Evolutionary conservation across 2,113 vertebrate species (phyloP).

Genomic region (Psephotus haematonotus): DNA sequence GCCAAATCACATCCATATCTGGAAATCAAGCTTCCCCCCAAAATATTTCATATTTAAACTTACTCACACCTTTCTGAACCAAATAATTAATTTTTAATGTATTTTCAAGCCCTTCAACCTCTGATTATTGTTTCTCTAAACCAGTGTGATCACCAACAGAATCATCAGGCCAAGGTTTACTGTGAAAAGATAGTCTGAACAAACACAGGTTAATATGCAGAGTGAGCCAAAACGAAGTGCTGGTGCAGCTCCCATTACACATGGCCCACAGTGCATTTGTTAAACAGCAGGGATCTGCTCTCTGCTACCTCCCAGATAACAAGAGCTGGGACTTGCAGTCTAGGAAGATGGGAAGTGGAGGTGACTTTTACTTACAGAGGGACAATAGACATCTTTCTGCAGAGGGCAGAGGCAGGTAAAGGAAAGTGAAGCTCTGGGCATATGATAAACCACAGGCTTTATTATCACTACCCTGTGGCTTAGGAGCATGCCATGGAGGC

Average conservation of each 20-base stretch:
- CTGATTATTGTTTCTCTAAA: neutral
- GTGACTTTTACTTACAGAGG: neutral
- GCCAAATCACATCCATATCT: neutral
- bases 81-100: fast-evolving
- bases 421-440: neutral
- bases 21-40: neutral
- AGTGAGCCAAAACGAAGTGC: neutral
- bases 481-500: neutral
- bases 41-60: neutral
- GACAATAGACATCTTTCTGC: neutral
- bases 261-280: neutral
- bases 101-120: neutral
- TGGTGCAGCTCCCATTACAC: neutral
- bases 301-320: neutral
- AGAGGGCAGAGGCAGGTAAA: neutral
- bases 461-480: neutral
- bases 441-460: neutral
- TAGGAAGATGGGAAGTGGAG: neutral
- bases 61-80: neutral
- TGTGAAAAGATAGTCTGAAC: neutral
- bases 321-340: neutral
- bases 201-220: neutral
- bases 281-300: neutral
- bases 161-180: constrained; percentile 11
- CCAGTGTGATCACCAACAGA: fast-evolving